Percentiles rank a stretch among this genome's conserved stretches.
Evolutionary conservation across 2,888 invertebrate genomes (phyloP).

Genomic region (Hydrotaea cyrtoneurina): DNA sequence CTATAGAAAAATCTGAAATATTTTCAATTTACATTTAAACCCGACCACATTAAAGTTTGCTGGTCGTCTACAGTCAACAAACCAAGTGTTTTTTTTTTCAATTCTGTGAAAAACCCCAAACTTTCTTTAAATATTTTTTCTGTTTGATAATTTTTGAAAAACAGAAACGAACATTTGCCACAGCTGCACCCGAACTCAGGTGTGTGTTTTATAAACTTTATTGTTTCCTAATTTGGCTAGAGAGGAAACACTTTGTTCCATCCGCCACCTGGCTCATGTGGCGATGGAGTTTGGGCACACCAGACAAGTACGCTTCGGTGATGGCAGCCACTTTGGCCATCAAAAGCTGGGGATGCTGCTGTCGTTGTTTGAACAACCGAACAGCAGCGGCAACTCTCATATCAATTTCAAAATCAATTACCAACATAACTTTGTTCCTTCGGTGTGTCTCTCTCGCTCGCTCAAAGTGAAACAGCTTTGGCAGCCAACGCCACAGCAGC

Average conservation of each 20-base stretch:
- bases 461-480: conserved; percentile 21
- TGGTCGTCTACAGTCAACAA: background rate
- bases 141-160: background rate
- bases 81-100: conserved; percentile 3
- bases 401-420: conserved; percentile 70
- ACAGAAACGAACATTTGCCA: background rate
- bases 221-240: conserved; percentile 48
- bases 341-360: conserved; percentile 29
- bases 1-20: no score
- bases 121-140: background rate
- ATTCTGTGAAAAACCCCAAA: background rate
- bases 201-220: conserved; percentile 55
- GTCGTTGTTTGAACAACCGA: background rate
- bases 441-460: background rate
- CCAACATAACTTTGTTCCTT: conserved; percentile 64
- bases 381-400: no score
- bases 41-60: no score
- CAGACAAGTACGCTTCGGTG: background rate
- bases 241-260: background rate
- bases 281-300: background rate
- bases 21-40: no score
- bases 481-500: background rate
- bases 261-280: background rate
- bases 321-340: background rate
- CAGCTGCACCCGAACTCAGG: conserved; percentile 34